Evolutionary conservation across 2,888 invertebrate species (phyloP), one percentile per base, ranked within the genome.

Genomic region (Cephus pygmeus): DNA sequence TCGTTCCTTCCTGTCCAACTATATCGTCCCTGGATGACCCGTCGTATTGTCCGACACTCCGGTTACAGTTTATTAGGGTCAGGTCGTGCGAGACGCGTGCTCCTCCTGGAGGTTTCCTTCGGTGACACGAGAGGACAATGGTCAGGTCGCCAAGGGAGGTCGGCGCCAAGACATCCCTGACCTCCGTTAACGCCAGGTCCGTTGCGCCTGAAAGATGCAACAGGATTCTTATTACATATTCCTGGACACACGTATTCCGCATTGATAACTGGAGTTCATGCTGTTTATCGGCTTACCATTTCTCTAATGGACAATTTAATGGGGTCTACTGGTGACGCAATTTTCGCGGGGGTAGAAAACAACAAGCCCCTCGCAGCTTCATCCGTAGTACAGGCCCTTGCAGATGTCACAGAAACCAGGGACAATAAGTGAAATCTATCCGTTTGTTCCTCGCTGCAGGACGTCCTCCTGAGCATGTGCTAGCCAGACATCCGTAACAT

Each of bases 351-450:
- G 56, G 9, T 23, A 40, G 23, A 56, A 56, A 56, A 9, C 56
- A 56, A 23, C 56, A 40, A 15, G 23, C 56, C 56, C 56, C 56
- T 23, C 2, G 2, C 9, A 56, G 0, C 56, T 23, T 56, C 56
- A 9, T 23, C 23, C 9, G 56, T 56, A 23, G 23, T 56, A 56
- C 56, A 1, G 56, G 23, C 23, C 56, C 31, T 71, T 81, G 80
- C 87, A 88, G 88, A 88, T 87, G 88, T 88, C 82, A 86, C 82
- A 80, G 36, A 73, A 11, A 71, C 73, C 75, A 36, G 75, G 71
- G 82, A 83, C 83, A 83, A 84, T 83, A 79, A 75, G 69, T 83
- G 87, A 86, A 84, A 87, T 87, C 81, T 82, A 84, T 86, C 84
- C 79, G 82, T 84, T 78, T 84, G 82, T 84, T 83, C 73, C 77